These are phyloP conservation scores for Platanista minor DNA, from an alignment of 2,113 vertebrate species.

Conservation along the genomic window DNA sequence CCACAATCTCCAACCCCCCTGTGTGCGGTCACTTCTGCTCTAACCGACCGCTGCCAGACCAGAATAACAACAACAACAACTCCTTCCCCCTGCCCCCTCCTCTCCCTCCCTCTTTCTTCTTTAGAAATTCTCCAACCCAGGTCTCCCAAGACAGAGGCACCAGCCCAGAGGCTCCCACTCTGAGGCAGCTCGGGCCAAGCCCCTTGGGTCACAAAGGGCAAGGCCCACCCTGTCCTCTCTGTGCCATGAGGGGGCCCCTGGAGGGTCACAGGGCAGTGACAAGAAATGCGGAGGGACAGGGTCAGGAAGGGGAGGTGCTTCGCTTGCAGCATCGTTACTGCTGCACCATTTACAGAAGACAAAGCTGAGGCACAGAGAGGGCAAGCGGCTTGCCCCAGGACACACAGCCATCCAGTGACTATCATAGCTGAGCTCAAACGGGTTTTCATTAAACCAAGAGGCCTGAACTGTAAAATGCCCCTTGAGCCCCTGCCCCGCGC, in stretches of 20 bases:
- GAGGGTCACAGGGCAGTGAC: neutral
- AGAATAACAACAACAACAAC: too few species aligned
- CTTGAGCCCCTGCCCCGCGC: fast-evolving
- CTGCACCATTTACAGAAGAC: neutral
- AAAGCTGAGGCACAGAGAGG: neutral
- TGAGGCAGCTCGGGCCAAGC: neutral
- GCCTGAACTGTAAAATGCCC: neutral
- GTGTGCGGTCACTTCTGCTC: neutral
- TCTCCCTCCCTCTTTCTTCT: fast-evolving
- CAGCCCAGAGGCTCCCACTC: neutral
- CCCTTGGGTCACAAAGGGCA: neutral
- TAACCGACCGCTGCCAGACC: neutral
- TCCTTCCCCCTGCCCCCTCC: too few species aligned
- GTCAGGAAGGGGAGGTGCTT: neutral
- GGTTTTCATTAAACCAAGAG: fast-evolving
- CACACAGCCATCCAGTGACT: neutral
- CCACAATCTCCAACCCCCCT: neutral
- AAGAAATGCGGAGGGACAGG: neutral
- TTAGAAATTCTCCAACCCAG: neutral
- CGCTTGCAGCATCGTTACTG: fast-evolving
- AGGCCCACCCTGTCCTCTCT: neutral
- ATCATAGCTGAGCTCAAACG: neutral
- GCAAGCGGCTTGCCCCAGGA: neutral
- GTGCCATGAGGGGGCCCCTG: neutral
- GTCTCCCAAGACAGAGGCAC: neutral